Base-by-base conservation (phyloP, 2,797 vertebrate species). In the Eulemur rubriventer region DNA sequence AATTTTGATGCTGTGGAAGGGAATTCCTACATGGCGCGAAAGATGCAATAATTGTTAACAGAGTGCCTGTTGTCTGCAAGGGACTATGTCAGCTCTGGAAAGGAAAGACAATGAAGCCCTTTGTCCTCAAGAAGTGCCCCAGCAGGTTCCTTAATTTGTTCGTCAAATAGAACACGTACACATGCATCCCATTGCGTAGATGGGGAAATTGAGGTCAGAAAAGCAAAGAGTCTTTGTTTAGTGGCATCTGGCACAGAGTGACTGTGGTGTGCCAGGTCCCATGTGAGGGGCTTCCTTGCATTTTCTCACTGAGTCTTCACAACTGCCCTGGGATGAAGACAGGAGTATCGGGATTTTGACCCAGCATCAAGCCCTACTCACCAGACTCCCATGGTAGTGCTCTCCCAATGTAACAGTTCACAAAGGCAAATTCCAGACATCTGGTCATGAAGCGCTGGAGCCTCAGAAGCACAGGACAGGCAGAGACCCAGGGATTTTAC, bases 151-250 rank as follows among this genome's bases (percentile, higher is more conserved):
- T 83, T 57, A 24, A 63, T 69, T n/a, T 75, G n/a, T n/a, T 55
- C 17, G 4, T 35, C 57, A 65, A 70, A 50, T 50, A 48, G 61
- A 43, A 86, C 52, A 88, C 72, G n/a, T 38, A 11, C n/a, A 18
- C 30, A 12, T 11, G 75, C 38, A 48, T 67, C 50, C 43, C 30
- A 57, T 1, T 26, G 18, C 16, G n/a, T 38, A 35, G 14, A 8
- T 38, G 22, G 48, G 90, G 76, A 95, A 73, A 73, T 33, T 16
- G 63, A 87, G 28, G 92, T 43, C 63, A 93, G 70, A 38, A 69
- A 35, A 13, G 38, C 10, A 28, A 59, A 46, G 52, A 35, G 78
- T 24, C 41, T 76, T 72, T 59, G 63, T 78, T 22, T 65, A 28
- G n/a, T 2, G 12, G 38, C n/a, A 10, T 33, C 65, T 3, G 16